These are phyloP conservation scores for Siniperca knerii DNA, from an alignment of 2,113 vertebrate species.

Conservation along the genomic window DNA sequence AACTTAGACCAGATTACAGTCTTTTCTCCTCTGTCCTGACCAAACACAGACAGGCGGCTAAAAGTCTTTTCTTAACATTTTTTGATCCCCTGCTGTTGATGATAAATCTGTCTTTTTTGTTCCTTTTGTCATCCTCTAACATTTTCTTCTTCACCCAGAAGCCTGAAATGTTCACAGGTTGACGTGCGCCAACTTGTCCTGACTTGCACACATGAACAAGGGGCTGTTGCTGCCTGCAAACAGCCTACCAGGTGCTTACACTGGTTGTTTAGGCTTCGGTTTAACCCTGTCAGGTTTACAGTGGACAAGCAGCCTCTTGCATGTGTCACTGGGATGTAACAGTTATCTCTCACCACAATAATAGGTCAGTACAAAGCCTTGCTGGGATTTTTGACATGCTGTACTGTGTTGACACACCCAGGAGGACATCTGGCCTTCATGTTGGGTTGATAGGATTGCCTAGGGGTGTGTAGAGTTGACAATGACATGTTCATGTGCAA, in stretches of 20 bases:
- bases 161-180: neutral
- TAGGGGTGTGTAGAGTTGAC: conserved; percentile 24
- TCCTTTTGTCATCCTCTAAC: neutral
- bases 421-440: conserved; percentile 49
- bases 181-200: conserved; percentile 56
- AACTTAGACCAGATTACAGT: neutral
- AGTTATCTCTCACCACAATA: conserved; percentile 2
- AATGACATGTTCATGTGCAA: conserved; percentile 1
- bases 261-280: conserved; percentile 23
- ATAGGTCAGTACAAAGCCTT: conserved; percentile 18
- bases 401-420: conserved; percentile 53
- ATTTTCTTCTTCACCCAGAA: neutral
- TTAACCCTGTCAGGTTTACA: conserved; percentile 16
- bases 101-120: neutral
- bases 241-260: neutral
- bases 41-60: neutral
- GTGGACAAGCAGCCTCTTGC: conserved; percentile 1
- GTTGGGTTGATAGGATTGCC: conserved; percentile 18
- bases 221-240: neutral
- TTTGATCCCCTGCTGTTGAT: neutral
- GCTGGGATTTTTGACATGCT: conserved; percentile 22
- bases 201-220: conserved; percentile 38
- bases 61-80: neutral
- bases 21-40: neutral
- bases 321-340: conserved; percentile 17